Base-by-base conservation (phyloP, 2,113 vertebrate species). In the Cervus canadensis region DNA sequence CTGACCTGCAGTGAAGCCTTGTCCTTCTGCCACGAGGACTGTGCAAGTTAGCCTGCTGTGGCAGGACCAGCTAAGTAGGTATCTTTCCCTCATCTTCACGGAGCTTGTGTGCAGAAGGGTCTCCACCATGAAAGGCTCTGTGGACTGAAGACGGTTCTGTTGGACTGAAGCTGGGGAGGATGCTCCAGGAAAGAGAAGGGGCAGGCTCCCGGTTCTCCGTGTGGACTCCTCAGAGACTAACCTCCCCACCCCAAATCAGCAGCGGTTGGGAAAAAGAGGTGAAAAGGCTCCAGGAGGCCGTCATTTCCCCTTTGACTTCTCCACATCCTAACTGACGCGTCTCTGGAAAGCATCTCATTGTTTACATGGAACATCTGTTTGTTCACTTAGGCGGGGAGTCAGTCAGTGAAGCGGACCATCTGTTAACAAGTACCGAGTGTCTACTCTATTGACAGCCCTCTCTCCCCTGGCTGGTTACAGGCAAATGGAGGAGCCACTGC, bases 331-430 rank as follows among this genome's bases (percentile, higher is more conserved):
- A 92, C 21, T 23, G 17, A 56, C 26, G 13, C 40, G 86, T 81
- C 36, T 64, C 89, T 91, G 84, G 67, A 78, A 97, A 76, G 78
- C 60, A 57, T 62, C 81, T 92, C 36, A 74, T 78, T 81, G 33
- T 81, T 94, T 67, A 94, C 91, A 59, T 30, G 11, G n/a, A 96
- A 67, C 59, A 91, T 89, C 87, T 94, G 93, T 86, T 93, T 92
- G 89, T 87, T 62, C 48, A 33, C 14, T 60, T 14, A 30, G 85
- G 74, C 62, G 50, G 23, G 10, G n/a, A 90, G 88, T 92, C 52
- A 59, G n/a, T 3, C 64, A 62, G 74, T 52, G 93, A 94, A 64
- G 56, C 3, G 11, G 48, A 45, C 54, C 67, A 82, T 86, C 94
- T 96, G 90, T 95, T 57, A 67, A 64, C 26, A 54, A 90, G 76